Evolutionary conservation across 1,140 invertebrate species (phyloP).

Genomic region (Helicoverpa armigera): DNA sequence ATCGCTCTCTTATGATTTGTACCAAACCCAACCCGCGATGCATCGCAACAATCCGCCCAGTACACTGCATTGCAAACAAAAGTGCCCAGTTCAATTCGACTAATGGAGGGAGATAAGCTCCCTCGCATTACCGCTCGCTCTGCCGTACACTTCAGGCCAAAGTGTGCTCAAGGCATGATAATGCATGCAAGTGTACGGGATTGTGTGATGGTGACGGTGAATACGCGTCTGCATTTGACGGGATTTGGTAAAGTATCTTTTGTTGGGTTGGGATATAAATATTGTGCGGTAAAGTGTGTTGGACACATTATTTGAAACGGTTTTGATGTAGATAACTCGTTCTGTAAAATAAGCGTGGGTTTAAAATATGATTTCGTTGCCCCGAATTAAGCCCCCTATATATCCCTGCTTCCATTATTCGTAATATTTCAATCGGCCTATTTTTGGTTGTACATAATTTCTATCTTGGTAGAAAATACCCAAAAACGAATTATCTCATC

Average conservation of each 20-base stretch:
- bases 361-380: too few species aligned
- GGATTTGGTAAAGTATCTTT: not conserved
- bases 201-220: not conserved
- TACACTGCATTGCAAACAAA: slow-evolving; percentile 55
- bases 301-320: too few species aligned
- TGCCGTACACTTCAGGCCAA: slow-evolving; percentile 29
- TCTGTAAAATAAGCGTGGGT: too few species aligned
- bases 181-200: slow-evolving; percentile 39
- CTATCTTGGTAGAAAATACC: too few species aligned
- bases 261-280: too few species aligned
- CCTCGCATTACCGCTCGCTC: slow-evolving; percentile 41
- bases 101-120: slow-evolving; percentile 61
- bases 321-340: too few species aligned
- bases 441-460: too few species aligned
- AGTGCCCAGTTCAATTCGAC: slow-evolving; percentile 57
- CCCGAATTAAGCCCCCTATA: too few species aligned
- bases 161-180: slow-evolving; percentile 33
- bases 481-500: not conserved
- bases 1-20: not conserved
- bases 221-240: not conserved
- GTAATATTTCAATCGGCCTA: too few species aligned
- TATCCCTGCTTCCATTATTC: too few species aligned
- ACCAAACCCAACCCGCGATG: slow-evolving; percentile 27
- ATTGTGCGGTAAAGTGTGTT: too few species aligned
- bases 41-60: slow-evolving; percentile 43